phyloP scores from a whole-genome alignment of 1,140 invertebrate species.

The Atta cephalotes region DNA sequence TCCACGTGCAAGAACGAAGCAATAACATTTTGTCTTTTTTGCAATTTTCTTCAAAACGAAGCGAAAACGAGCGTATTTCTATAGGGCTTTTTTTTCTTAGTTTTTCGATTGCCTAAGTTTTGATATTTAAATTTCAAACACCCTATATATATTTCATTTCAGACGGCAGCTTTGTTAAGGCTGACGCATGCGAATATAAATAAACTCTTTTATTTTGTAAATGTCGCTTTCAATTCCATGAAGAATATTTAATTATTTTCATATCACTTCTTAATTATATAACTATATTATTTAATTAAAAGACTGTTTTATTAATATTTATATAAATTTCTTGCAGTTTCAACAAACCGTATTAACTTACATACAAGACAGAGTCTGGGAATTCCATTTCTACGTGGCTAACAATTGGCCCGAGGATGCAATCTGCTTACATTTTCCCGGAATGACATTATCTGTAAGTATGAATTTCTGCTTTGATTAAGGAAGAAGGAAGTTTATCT shows the following conservation, averaged over 20 bases:
- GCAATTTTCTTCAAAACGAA: too few species aligned
- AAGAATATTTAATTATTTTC: slow-evolving; percentile 17
- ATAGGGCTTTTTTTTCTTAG: too few species aligned
- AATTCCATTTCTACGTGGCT: slow-evolving; percentile 95
- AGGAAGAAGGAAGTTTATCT: not conserved
- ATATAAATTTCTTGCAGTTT: slow-evolving; percentile 88
- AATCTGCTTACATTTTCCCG: slow-evolving; percentile 94
- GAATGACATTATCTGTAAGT: slow-evolving; percentile 93
- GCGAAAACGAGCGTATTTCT: too few species aligned
- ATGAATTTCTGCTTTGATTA: slow-evolving; percentile 41
- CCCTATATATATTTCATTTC: slow-evolving; percentile 47
- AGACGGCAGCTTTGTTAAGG: slow-evolving; percentile 18
- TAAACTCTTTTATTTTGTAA: not conserved
- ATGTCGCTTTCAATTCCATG: not conserved
- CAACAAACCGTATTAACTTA: slow-evolving; percentile 95
- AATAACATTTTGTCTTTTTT: too few species aligned
- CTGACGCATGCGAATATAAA: not conserved
- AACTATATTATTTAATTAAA: slow-evolving; percentile 19
- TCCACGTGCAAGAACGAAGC: too few species aligned
- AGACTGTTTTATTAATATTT: not conserved
- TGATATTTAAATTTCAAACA: too few species aligned
- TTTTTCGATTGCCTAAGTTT: too few species aligned
- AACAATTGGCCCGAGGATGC: slow-evolving; percentile 94
- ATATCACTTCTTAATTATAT: not conserved
- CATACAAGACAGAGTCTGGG: slow-evolving; percentile 94